phyloP scores from a whole-genome alignment of 2,888 invertebrate genomes.

The Falcaria lacertinaria region DNA sequence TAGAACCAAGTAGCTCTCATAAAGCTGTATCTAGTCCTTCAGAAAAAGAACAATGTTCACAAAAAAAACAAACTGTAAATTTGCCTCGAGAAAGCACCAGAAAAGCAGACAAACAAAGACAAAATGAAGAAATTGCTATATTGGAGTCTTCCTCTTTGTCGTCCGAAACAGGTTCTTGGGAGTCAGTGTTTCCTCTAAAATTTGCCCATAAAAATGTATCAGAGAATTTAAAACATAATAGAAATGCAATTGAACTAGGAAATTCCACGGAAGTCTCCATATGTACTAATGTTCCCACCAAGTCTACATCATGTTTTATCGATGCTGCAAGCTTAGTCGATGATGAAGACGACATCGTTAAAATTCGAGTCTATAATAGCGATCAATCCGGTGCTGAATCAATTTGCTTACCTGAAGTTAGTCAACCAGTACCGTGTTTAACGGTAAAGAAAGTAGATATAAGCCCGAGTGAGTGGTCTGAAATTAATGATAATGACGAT shows the following conservation, averaged over 20 bases:
- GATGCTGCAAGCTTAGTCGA: slow-evolving; percentile 88
- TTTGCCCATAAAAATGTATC: slow-evolving; percentile 59
- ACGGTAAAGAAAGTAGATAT: slow-evolving; percentile 38
- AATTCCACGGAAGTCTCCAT: too few relatives aligned
- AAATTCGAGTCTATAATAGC: slow-evolving; percentile 16
- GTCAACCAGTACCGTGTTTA: slow-evolving; percentile 51
- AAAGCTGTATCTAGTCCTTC: slow-evolving; percentile 34
- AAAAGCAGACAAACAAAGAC: slow-evolving; percentile 79
- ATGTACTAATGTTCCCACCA: too few relatives aligned
- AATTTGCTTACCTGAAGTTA: slow-evolving; percentile 29
- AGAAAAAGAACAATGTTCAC: slow-evolving; percentile 31
- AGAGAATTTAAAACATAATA: too few relatives aligned
- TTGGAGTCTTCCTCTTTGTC: slow-evolving; percentile 82
- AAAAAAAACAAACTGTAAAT: slow-evolving; percentile 21
- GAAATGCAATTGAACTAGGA: too few relatives aligned
- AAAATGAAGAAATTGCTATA: slow-evolving; percentile 81
- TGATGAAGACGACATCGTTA: slow-evolving; percentile 76
- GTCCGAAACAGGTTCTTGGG: slow-evolving; percentile 83
- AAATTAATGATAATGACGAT: slow-evolving; percentile 62
- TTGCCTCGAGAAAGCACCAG: slow-evolving; percentile 5
- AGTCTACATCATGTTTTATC: slow-evolving; percentile 82
- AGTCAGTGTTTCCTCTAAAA: slow-evolving; percentile 78
- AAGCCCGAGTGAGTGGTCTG: slow-evolving; percentile 59
- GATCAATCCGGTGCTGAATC: slow-evolving; percentile 4
- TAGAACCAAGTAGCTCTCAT: slow-evolving; percentile 41